These are phyloP conservation scores for Eonycteris spelaea DNA, from an alignment of 2,113 vertebrate species.

Conservation along the genomic window DNA sequence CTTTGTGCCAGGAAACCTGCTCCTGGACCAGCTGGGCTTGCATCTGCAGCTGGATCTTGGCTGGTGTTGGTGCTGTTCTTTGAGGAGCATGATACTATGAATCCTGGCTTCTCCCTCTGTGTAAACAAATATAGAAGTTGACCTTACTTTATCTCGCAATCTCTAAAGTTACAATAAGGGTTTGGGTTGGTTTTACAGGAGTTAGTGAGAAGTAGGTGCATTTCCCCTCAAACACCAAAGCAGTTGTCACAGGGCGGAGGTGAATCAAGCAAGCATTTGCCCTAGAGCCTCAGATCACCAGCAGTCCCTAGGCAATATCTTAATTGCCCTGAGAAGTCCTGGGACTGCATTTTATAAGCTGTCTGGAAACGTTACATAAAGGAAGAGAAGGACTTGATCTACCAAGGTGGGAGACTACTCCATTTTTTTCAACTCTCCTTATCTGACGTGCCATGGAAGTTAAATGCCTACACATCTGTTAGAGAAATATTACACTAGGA, in stretches of 20 bases:
- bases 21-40: constrained; percentile 26
- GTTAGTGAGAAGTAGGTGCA: not conserved
- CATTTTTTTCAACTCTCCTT: not conserved
- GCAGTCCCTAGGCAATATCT: not conserved
- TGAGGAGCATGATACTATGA: not conserved
- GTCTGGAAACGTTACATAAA: not conserved
- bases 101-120: constrained; percentile 57
- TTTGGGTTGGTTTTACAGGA: not conserved
- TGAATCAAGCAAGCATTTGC: not conserved
- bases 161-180: not conserved
- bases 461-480: not conserved
- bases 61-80: constrained; percentile 28
- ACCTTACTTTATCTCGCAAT: not conserved
- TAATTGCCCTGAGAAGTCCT: not conserved
- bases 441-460: not conserved
- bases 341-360: not conserved
- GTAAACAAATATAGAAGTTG: constrained; percentile 31
- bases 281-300: not conserved
- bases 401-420: not conserved
- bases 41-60: constrained; percentile 13
- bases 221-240: not conserved
- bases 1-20: not conserved
- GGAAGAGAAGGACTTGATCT: not conserved
- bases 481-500: not conserved
- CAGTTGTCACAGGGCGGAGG: not conserved